These are phyloP conservation scores for Thalpophila matura DNA, from an alignment of 2,888 invertebrate species.

Conservation along the genomic window DNA sequence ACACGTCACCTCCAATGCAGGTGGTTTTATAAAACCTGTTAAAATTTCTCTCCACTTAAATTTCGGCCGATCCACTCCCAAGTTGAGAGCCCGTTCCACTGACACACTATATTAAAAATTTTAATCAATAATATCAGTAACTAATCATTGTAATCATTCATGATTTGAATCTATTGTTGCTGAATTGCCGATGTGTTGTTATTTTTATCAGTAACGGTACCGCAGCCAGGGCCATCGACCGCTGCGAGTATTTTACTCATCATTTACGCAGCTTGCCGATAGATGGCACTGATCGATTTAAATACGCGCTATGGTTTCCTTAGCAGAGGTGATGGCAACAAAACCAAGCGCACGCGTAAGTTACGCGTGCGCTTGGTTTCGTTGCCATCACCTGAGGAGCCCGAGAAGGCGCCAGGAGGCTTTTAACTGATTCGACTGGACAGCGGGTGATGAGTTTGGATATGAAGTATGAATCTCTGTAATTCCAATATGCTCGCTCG, in stretches of 20 bases:
- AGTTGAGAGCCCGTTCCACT: constrained; percentile 53
- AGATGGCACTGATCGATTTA: constrained; percentile 68
- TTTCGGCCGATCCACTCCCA: constrained; percentile 55
- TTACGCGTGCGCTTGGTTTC: not conserved
- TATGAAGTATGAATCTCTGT: no score
- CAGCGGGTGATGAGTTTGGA: no score
- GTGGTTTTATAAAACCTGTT: constrained; percentile 60
- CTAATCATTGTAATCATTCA: not conserved
- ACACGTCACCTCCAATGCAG: constrained; percentile 36
- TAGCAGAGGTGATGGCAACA: not conserved
- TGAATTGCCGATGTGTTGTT: constrained; percentile 11
- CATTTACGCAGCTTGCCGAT: constrained; percentile 42
- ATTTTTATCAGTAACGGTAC: constrained; percentile 67
- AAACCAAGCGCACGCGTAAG: no score
- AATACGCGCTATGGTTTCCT: constrained; percentile 65
- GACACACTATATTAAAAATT: constrained; percentile 48
- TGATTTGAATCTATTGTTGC: constrained; percentile 1
- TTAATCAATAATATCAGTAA: constrained; percentile 18
- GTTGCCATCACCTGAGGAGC: no score
- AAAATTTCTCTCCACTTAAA: constrained; percentile 62
- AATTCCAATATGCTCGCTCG: no score
- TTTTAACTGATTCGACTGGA: no score
- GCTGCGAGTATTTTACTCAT: constrained; percentile 5
- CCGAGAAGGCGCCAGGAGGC: no score
- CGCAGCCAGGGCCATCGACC: constrained; percentile 72